Percentiles rank a stretch among this genome's conserved stretches.
These are phyloP conservation scores for Microcebus griseorufus DNA, from an alignment of 2,113 vertebrate genomes.

Conservation along the genomic window DNA sequence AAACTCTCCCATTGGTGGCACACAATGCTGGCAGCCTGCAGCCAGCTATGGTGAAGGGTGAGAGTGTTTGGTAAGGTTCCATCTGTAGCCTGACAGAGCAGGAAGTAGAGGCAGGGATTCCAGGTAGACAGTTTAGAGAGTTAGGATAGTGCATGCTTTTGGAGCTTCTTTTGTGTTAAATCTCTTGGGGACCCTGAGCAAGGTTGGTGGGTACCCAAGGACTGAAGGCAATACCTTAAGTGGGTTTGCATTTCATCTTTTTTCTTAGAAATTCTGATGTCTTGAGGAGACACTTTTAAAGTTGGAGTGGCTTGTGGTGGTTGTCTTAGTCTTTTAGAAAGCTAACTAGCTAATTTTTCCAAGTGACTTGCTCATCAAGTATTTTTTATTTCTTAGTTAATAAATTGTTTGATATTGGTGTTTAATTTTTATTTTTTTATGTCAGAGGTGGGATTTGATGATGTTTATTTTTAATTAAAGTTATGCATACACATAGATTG, in stretches of 20 bases:
- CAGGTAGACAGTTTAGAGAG: background rate
- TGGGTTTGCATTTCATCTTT: background rate
- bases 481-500: background rate
- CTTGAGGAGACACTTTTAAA: background rate
- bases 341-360: background rate
- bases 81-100: background rate
- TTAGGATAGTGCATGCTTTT: background rate
- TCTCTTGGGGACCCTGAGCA: background rate
- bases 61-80: background rate
- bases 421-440: too few species aligned
- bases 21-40: background rate
- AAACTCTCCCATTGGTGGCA: background rate
- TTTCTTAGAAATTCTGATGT: background rate
- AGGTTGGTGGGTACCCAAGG: background rate
- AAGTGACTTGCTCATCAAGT: background rate
- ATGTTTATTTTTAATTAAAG: background rate
- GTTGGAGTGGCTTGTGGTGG: background rate
- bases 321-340: background rate
- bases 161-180: background rate
- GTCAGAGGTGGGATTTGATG: too few species aligned
- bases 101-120: background rate
- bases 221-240: background rate
- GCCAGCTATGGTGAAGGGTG: background rate
- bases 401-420: background rate
- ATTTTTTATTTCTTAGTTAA: background rate